Evolutionary conservation across 2,888 invertebrate genomes (phyloP).

Genomic region (Morpho achilles): DNA sequence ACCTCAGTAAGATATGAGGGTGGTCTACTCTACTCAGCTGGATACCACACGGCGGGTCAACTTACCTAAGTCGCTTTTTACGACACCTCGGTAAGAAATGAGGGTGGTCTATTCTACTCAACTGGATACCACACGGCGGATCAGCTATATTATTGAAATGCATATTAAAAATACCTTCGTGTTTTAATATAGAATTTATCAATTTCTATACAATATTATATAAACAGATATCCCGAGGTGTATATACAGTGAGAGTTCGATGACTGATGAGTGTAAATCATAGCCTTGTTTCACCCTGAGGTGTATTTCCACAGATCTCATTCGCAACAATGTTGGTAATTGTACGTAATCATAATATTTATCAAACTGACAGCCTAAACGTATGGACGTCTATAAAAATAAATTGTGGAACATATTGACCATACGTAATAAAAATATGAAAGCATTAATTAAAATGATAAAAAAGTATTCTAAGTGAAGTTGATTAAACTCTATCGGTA

Average conservation of each 20-base stretch:
- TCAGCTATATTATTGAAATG: no score
- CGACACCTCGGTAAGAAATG: no score
- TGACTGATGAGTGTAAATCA: slow-evolving; percentile 24
- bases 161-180: no score
- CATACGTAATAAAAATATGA: slow-evolving; percentile 34
- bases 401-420: slow-evolving; percentile 46
- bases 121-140: no score
- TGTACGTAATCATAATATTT: slow-evolving; percentile 23
- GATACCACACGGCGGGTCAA: no score
- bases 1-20: no score
- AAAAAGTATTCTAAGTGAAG: slow-evolving; percentile 29
- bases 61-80: no score
- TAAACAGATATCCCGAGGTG: neutral
- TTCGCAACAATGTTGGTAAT: slow-evolving; percentile 30
- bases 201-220: neutral
- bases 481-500: slow-evolving; percentile 36
- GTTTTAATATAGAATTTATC: no score
- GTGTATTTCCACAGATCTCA: slow-evolving; percentile 8
- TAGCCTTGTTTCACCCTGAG: slow-evolving; percentile 13
- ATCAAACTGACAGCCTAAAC: slow-evolving; percentile 18
- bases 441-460: slow-evolving; percentile 49
- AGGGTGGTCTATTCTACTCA: no score
- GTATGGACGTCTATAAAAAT: slow-evolving; percentile 27
- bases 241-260: slow-evolving; percentile 1
- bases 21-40: no score